Conservation (phyloP, 2,888 invertebrate species). For the Orthonevra nobilis region DNA sequence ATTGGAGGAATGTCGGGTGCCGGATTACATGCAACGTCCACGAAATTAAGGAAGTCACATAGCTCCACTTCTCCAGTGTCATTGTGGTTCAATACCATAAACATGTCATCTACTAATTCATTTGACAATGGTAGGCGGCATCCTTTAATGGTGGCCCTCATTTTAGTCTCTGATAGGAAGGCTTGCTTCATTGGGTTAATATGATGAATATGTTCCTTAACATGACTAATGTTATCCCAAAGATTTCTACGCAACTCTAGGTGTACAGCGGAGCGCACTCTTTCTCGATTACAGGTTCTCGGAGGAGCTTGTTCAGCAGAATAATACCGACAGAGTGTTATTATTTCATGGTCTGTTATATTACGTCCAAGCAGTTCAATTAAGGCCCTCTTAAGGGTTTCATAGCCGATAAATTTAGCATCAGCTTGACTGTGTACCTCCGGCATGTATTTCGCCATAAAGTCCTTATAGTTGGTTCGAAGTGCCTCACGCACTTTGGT, state of each 20-base stretch:
- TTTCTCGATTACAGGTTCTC: conserved; percentile 79
- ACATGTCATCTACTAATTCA: conserved; percentile 86
- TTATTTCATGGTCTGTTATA: conserved; percentile 90
- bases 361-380: conserved; percentile 85
- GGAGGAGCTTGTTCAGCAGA: conserved; percentile 83
- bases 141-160: conserved; percentile 85
- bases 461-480: conserved; percentile 87
- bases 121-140: conserved; percentile 85
- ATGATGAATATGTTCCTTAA: conserved; percentile 83
- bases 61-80: conserved; percentile 85
- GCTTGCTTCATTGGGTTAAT: conserved; percentile 83
- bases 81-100: conserved; percentile 83
- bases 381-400: conserved; percentile 82
- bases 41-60: conserved; percentile 85
- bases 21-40: conserved; percentile 83
- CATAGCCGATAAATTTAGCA: conserved; percentile 75
- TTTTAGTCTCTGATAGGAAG: conserved; percentile 82
- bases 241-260: conserved; percentile 86
- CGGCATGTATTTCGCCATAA: conserved; percentile 86
- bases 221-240: conserved; percentile 86
- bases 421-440: conserved; percentile 70
- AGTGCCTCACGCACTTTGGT: conserved; percentile 87
- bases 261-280: conserved; percentile 85
- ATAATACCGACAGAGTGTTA: conserved; percentile 88
- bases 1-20: conserved; percentile 77